Evolutionary conservation across 2,888 invertebrate genomes (phyloP).

Genomic region (Notodonta dromedarius): DNA sequence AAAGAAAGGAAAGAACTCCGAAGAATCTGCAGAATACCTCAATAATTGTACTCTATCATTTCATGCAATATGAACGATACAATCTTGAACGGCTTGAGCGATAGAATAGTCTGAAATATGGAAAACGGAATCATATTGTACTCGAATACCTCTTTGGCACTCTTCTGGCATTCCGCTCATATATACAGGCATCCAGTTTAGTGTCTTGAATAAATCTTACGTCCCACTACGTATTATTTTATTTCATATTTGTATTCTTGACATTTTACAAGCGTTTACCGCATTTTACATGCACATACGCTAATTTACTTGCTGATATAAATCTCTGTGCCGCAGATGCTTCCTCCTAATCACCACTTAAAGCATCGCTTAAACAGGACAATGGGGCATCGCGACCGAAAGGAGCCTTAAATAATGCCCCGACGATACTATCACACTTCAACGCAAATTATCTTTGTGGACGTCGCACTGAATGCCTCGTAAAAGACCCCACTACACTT

Average conservation of each 20-base stretch:
- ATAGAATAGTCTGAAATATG: background rate
- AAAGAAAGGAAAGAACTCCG: too few species aligned
- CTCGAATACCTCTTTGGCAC: background rate
- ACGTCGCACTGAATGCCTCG: conserved; percentile 57
- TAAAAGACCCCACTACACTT: conserved; percentile 68
- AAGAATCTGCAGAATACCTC: background rate
- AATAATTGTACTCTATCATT: background rate
- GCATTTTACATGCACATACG: conserved; percentile 14
- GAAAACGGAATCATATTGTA: background rate
- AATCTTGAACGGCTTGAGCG: background rate
- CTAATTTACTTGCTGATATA: conserved; percentile 29
- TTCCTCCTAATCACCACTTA: conserved; percentile 48
- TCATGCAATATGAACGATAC: background rate
- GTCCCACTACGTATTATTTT: background rate
- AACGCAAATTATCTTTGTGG: conserved; percentile 66
- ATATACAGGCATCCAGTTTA: background rate
- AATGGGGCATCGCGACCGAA: conserved; percentile 48
- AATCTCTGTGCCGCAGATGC: conserved; percentile 35
- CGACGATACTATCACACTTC: conserved; percentile 69
- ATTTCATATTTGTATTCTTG: background rate
- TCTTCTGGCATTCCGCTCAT: background rate
- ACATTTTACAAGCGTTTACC: background rate
- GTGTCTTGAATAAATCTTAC: background rate
- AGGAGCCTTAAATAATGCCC: conserved; percentile 53
- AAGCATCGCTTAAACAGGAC: conserved; percentile 59